Conservation (phyloP, 2,113 vertebrate genomes). For the Paramormyrops kingsleyae region DNA sequence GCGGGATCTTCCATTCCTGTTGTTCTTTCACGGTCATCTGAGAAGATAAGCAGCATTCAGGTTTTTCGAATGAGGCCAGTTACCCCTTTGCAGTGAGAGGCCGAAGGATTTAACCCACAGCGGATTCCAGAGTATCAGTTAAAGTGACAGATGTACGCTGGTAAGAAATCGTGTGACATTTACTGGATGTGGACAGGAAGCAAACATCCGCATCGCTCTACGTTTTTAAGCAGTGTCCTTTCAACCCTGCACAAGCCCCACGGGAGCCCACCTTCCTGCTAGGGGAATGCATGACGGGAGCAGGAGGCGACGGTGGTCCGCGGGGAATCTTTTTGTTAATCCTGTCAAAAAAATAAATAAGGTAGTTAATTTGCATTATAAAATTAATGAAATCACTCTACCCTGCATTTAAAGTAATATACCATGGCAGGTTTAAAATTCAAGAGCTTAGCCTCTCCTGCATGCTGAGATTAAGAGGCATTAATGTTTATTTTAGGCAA, state of each 20-base stretch:
- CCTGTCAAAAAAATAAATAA: constrained; percentile 51
- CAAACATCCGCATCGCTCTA: neutral
- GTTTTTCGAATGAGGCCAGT: neutral
- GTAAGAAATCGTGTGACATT: neutral
- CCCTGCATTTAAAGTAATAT: neutral
- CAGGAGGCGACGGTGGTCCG: constrained; percentile 88
- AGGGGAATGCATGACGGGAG: constrained; percentile 97
- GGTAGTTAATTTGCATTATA: neutral
- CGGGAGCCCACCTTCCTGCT: constrained; percentile 75
- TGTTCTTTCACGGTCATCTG: constrained; percentile 99
- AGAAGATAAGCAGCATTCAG: constrained; percentile 24
- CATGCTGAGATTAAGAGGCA: neutral
- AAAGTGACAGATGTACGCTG: too few relatives aligned
- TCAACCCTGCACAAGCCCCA: neutral
- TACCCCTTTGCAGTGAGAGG: neutral
- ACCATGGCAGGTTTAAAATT: neutral
- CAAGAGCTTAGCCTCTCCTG: neutral
- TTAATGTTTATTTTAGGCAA: neutral
- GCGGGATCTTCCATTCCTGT: constrained; percentile 98
- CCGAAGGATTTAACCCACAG: neutral
- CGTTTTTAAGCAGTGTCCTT: neutral
- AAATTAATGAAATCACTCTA: neutral
- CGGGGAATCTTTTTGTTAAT: constrained; percentile 74
- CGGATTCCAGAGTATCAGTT: neutral
- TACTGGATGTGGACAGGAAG: neutral